Base-by-base conservation (phyloP, 2,888 invertebrate species). In the Sepiola atlantica region DNA sequence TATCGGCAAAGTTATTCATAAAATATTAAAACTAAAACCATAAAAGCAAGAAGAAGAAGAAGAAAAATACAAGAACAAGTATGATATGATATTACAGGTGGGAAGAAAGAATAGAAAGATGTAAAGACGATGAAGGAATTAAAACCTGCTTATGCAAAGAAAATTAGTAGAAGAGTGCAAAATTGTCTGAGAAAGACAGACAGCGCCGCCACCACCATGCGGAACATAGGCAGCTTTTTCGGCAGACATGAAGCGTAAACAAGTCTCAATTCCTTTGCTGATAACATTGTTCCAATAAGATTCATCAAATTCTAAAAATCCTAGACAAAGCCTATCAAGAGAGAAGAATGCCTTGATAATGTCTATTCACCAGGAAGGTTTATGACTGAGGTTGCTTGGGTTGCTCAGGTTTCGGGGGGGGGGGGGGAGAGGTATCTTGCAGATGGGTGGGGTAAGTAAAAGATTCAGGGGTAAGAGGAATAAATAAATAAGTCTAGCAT, bases 261-360 rank as follows among this genome's bases (percentile, higher is more conserved):
- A 77, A 77, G 14, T 12, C 77, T n/a, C 18, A 12, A 2, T 28
- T 77, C 77, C 16, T 77, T 77, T 77, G 77, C 28, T 77, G 77
- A 77, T 77, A 77, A 77, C 77, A 77, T 77, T 77, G 28, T 77
- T 61, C 28, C 16, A n/a, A 77, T 14, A n/a, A 18, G n/a, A n/a
- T n/a, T n/a, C 28, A 77, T 77, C 77, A 77, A 77, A 77, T n/a
- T 77, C 77, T 77, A 77, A 77, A 77, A 77, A 77, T n/a, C n/a
- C n/a, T 77, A 77, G 77, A 28, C 77, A 77, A 77, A 77, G 77
- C 28, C n/a, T 18, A 77, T 77, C n/a, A n/a, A 10, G 77, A 77
- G 77, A 10, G 77, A 77, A 77, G 28, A 77, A 77, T 77, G 77
- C 77, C 77, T 77, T 77, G 77, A 77, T 77, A 77, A n/a, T 8